These are phyloP conservation scores for Melinopterus prodromus DNA, from an alignment of 2,888 invertebrate genomes.

Conservation along the genomic window DNA sequence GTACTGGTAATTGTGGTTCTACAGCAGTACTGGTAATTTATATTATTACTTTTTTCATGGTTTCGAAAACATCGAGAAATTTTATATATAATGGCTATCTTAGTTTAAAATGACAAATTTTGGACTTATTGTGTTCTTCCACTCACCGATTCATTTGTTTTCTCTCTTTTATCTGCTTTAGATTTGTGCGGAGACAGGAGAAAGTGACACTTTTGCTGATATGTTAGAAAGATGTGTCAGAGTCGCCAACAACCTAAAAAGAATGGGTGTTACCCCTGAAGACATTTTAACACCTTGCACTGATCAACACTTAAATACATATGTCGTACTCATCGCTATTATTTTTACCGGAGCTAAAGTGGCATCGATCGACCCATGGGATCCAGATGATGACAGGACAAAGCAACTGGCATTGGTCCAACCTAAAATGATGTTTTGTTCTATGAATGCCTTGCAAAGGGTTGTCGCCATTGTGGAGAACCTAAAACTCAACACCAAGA, in stretches of 20 bases:
- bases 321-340: conserved; percentile 59
- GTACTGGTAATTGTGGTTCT: too few relatives aligned
- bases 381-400: conserved; percentile 37
- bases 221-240: conserved; percentile 56
- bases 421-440: conserved; percentile 42
- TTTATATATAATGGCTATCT: too few relatives aligned
- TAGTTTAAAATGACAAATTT: too few relatives aligned
- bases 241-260: conserved; percentile 57
- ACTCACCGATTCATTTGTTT: too few relatives aligned
- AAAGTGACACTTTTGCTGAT: conserved; percentile 57
- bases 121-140: too few relatives aligned
- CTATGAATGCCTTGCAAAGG: conserved; percentile 26
- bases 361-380: conserved; percentile 36
- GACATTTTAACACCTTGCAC: conserved; percentile 61
- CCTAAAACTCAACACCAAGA: conserved; percentile 32
- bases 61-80: too few relatives aligned
- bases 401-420: conserved; percentile 35
- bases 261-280: conserved; percentile 54
- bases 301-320: conserved; percentile 57
- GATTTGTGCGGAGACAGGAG: conserved; percentile 60
- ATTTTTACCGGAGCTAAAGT: conserved; percentile 56
- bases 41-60: too few relatives aligned
- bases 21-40: too few relatives aligned
- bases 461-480: conserved; percentile 35
- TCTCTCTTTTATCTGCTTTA: conserved; percentile 4